phyloP scores from a whole-genome alignment of 2,797 vertebrate species.

The Pseudomugil tenellus region DNA sequence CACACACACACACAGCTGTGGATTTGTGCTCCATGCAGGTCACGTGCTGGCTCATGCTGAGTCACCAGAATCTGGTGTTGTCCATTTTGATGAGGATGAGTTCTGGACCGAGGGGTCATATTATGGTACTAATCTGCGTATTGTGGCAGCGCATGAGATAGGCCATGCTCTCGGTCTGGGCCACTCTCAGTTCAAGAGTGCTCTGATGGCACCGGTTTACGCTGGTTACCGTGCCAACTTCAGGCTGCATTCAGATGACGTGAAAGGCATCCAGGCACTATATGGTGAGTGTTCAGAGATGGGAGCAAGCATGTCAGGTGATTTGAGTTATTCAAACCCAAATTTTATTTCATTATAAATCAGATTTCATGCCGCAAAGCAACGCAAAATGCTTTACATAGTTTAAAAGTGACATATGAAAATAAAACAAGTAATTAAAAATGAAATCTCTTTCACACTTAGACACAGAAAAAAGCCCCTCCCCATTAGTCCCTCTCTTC shows the following conservation, averaged over 20 bases:
- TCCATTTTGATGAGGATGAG: conserved; percentile 92
- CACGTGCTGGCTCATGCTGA: conserved; percentile 89
- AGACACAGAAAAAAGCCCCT: too few relatives aligned
- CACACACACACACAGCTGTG: background rate
- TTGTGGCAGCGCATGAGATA: conserved; percentile 91
- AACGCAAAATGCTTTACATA: too few relatives aligned
- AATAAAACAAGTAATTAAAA: too few relatives aligned
- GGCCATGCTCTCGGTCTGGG: conserved; percentile 91
- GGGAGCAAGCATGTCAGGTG: too few relatives aligned
- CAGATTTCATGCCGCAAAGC: too few relatives aligned
- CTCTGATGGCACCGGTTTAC: conserved; percentile 90
- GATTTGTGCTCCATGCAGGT: conserved; percentile 69
- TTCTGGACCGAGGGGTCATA: conserved; percentile 87
- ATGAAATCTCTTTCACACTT: too few relatives aligned
- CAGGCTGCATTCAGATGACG: conserved; percentile 86
- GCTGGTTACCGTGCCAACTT: conserved; percentile 85
- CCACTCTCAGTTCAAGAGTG: conserved; percentile 85
- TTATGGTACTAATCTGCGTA: conserved; percentile 88
- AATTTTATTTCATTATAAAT: too few relatives aligned
- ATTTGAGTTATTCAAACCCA: too few relatives aligned
- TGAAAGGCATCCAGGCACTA: conserved; percentile 87
- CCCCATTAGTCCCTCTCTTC: too few relatives aligned
- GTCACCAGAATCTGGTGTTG: conserved; percentile 86
- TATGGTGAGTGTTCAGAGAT: conserved; percentile 82
- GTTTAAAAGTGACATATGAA: too few relatives aligned